Evolutionary conservation across 2,113 vertebrate species (phyloP).

Genomic region (Chloropsis cyanopogon): DNA sequence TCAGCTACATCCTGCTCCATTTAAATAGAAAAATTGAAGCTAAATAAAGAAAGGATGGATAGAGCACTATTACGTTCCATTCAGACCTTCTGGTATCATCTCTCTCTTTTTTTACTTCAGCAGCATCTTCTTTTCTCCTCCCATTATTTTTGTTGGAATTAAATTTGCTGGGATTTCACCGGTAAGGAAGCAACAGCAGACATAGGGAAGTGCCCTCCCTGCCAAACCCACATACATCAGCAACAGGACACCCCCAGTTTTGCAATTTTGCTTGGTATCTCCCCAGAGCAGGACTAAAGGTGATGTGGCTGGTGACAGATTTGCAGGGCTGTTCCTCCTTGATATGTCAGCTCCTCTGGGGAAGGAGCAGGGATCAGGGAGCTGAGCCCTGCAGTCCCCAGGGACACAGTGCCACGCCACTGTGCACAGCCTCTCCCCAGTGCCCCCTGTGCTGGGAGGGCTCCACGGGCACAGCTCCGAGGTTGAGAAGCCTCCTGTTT

Average conservation of each 20-base stretch:
- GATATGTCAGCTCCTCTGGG: background rate
- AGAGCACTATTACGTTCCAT: background rate
- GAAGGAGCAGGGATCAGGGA: background rate
- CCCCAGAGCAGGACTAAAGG: background rate
- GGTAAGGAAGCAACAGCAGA: background rate
- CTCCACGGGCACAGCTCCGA: fast-evolving
- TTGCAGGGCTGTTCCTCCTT: background rate
- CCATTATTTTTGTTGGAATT: slow-evolving; percentile 6
- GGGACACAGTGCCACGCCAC: fast-evolving
- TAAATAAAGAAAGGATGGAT: slow-evolving; percentile 34
- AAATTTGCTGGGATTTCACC: slow-evolving; percentile 7
- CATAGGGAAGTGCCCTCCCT: background rate
- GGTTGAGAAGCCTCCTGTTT: background rate
- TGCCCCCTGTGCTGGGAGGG: background rate
- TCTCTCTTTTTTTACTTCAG: slow-evolving; percentile 10
- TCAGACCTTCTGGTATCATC: slow-evolving; percentile 6
- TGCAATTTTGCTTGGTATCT: background rate
- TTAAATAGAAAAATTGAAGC: slow-evolving; percentile 54
- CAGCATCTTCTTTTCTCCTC: background rate
- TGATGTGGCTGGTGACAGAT: background rate
- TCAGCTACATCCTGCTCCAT: slow-evolving; percentile 42
- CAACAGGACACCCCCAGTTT: background rate
- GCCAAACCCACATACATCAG: background rate
- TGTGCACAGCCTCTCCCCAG: fast-evolving
- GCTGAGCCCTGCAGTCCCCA: background rate